phyloP scores from a whole-genome alignment of 2,113 vertebrate genomes.

The Nettapus auritus region DNA sequence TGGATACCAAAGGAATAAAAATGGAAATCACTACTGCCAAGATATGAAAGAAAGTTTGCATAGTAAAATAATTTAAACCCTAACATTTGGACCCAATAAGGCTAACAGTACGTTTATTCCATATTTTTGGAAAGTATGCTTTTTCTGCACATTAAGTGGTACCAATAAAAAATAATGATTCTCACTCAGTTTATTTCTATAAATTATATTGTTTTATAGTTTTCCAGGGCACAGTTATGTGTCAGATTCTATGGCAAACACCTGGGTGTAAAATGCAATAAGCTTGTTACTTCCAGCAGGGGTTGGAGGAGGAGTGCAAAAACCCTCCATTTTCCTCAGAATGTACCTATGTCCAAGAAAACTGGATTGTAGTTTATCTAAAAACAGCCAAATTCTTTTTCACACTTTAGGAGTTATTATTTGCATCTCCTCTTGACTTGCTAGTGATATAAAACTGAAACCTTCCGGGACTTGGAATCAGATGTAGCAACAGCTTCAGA shows the following conservation, averaged over 20 bases:
- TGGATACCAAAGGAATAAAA: slow-evolving; percentile 90
- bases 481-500: not conserved
- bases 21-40: slow-evolving; percentile 89
- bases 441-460: slow-evolving; percentile 25
- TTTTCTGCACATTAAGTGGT: slow-evolving; percentile 87
- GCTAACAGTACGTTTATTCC: slow-evolving; percentile 81
- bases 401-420: slow-evolving; percentile 35
- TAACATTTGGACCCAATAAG: slow-evolving; percentile 89
- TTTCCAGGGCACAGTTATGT: slow-evolving; percentile 83
- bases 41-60: slow-evolving; percentile 88
- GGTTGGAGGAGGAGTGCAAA: slow-evolving; percentile 31
- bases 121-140: slow-evolving; percentile 85
- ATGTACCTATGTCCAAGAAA: slow-evolving; percentile 48
- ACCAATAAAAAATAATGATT: slow-evolving; percentile 91
- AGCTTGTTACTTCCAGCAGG: slow-evolving; percentile 73
- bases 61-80: slow-evolving; percentile 87
- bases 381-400: slow-evolving; percentile 43
- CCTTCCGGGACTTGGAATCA: not conserved
- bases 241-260: slow-evolving; percentile 83
- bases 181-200: slow-evolving; percentile 86
- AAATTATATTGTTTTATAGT: slow-evolving; percentile 85
- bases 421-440: slow-evolving; percentile 3
- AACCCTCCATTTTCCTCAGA: not conserved
- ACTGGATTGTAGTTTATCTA: slow-evolving; percentile 49
- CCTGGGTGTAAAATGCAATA: slow-evolving; percentile 81